phyloP scores from a whole-genome alignment of 2,888 invertebrate genomes.

The Tetragnatha montana region DNA sequence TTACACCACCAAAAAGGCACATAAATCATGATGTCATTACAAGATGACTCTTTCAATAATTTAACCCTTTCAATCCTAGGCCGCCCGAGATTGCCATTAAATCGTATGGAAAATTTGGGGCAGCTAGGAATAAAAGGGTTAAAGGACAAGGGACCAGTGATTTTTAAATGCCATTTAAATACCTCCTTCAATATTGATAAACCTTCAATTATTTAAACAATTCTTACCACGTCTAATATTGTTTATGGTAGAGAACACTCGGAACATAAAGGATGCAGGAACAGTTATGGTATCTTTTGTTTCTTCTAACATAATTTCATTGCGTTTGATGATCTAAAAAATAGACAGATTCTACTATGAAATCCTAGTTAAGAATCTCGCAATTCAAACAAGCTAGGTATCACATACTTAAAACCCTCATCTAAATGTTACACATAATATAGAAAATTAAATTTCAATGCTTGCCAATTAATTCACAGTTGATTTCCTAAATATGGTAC shows the following conservation, averaged over 20 bases:
- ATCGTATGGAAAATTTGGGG: too few species aligned
- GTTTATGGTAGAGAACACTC: conserved; percentile 76
- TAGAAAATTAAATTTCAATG: too few species aligned
- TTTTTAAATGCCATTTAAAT: neutral
- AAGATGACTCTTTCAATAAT: neutral
- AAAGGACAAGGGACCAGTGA: too few species aligned
- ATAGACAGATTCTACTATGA: conserved; percentile 23
- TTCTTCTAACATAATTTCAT: conserved; percentile 89
- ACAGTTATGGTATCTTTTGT: conserved; percentile 91
- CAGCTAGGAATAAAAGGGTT: too few species aligned
- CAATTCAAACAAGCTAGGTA: too few species aligned
- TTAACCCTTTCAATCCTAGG: too few species aligned
- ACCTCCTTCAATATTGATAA: neutral
- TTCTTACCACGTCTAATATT: conserved; percentile 72
- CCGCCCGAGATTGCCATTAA: too few species aligned
- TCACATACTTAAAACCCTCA: too few species aligned
- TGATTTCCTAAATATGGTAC: too few species aligned
- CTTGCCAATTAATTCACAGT: too few species aligned
- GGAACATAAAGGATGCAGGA: conserved; percentile 89
- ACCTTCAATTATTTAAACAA: neutral
- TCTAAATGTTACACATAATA: too few species aligned
- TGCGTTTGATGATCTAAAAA: conserved; percentile 84
- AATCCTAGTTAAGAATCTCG: too few species aligned
- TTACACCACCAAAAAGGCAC: neutral
- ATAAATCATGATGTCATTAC: neutral